Evolutionary conservation across 2,797 vertebrate genomes (phyloP).

Genomic region (Pseudochaenichthys georgianus): DNA sequence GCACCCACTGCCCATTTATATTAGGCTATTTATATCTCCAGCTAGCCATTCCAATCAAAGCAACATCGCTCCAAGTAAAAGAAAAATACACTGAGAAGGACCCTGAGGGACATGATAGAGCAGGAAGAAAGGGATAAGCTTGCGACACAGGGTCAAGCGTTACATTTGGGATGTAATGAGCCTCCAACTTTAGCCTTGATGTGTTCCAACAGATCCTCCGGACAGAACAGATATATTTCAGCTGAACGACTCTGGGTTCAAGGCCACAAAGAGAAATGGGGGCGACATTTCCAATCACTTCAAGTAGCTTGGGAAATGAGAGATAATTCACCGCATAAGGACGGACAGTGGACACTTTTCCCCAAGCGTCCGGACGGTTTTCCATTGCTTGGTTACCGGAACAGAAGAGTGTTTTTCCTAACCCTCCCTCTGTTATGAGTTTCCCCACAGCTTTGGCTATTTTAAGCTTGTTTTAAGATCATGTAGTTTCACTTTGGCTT

Average conservation of each 20-base stretch:
- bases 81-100: slow-evolving; percentile 41
- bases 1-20: slow-evolving; percentile 48
- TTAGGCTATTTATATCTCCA: slow-evolving; percentile 61
- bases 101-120: slow-evolving; percentile 54
- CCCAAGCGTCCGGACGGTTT: slow-evolving; percentile 61
- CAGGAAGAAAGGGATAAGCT: slow-evolving; percentile 50
- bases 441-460: slow-evolving; percentile 69
- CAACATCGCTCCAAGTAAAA: slow-evolving; percentile 48
- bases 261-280: slow-evolving; percentile 39
- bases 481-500: slow-evolving; percentile 55
- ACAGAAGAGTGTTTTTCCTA: slow-evolving; percentile 65
- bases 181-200: slow-evolving; percentile 60
- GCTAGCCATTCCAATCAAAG: slow-evolving; percentile 61
- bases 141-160: slow-evolving; percentile 60
- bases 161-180: slow-evolving; percentile 52
- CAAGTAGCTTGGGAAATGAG: slow-evolving; percentile 63
- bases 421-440: slow-evolving; percentile 49
- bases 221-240: slow-evolving; percentile 46
- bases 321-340: slow-evolving; percentile 55
- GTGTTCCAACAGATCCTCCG: slow-evolving; percentile 49
- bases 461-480: slow-evolving; percentile 70
- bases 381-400: slow-evolving; percentile 68
- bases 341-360: slow-evolving; percentile 51
- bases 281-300: slow-evolving; percentile 58
- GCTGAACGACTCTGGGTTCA: slow-evolving; percentile 32